A percentile compares a stretch with the other conserved stretches of the same genome.
Conservation (phyloP, 2,797 vertebrate genomes). For the Onychomys arenicola region DNA sequence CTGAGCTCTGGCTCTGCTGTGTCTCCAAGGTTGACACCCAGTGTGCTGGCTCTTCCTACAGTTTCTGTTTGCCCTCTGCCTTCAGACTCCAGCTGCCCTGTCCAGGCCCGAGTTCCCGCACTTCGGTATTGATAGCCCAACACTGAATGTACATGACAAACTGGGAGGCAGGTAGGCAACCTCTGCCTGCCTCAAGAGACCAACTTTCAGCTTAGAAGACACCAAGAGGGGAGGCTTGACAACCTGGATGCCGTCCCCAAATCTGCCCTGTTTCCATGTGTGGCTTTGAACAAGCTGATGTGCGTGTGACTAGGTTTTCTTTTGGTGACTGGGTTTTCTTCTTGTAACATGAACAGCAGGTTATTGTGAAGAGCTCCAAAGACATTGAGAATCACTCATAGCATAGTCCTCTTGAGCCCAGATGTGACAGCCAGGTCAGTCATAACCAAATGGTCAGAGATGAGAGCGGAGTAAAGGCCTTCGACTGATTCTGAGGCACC, state of each 20-base stretch:
- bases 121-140: not conserved
- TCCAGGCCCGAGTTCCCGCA: not conserved
- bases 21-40: not conserved
- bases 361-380: not conserved
- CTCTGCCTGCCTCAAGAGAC: not conserved
- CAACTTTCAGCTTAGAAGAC: not conserved
- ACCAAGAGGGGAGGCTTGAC: not conserved
- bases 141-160: fast-evolving
- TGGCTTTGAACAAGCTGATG: not conserved
- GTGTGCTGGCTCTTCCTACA: not conserved
- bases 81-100: not conserved
- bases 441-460: not conserved
- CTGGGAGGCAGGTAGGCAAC: not conserved
- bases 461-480: not conserved
- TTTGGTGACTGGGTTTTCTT: not conserved
- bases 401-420: not conserved
- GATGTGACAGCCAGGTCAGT: not conserved
- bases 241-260: not conserved
- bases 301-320: not conserved
- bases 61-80: not conserved
- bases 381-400: not conserved
- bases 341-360: not conserved
- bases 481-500: not conserved
- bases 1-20: not conserved
- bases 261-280: not conserved